Evolutionary conservation across 2,888 invertebrate species (phyloP), one percentile per base, ranked within the genome.

Genomic region (Dicyrtomina minuta): DNA sequence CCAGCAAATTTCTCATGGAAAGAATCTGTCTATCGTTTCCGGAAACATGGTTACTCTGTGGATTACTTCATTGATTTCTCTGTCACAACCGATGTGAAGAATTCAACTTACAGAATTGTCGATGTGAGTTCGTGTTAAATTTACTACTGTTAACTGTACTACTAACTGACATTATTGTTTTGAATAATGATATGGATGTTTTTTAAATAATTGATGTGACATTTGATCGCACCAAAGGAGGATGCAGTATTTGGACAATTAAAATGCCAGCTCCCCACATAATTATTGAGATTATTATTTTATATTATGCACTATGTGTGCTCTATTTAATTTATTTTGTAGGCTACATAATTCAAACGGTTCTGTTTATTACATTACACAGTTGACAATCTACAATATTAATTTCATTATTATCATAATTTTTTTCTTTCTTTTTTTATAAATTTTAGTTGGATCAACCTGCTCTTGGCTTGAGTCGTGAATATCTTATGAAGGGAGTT

Each of bases 31-130:
- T 92, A 91, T 83, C 88, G 87, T 72, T 93, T 93, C 84, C 87
- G 93, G 51, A 83, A 85, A 65, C 84, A 87, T 62, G 95, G 95
- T 2, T 93, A 92, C 83, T 92, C 92, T 74, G 90, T 92, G 71
- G 93, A 94, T 82, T 93, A 93, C 81, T 90, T 94, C 82, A 86
- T 95, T 46, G 93, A 95, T 81, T 92, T 94, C 81, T 93, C 93
- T 49, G 90, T 95, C 79, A 89, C 90, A 41, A 90, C 92, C 8
- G 94, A 95, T 82, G 86, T 93, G 71, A 93, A 93, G 82, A 94
- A 95, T 82, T 93, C 92, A 46, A 90, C 91, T 0, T 87, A 86
- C 79, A 86, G 93, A 72, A 86, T 91, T 62, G 91, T 95, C 79
- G 92, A 93, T 84, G 93, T 93, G 85, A 87, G 88, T 82, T 60